Percentiles rank a stretch among this genome's conserved stretches.
Conservation (phyloP, 2,888 invertebrate genomes). For the Spisula subtruncata region DNA sequence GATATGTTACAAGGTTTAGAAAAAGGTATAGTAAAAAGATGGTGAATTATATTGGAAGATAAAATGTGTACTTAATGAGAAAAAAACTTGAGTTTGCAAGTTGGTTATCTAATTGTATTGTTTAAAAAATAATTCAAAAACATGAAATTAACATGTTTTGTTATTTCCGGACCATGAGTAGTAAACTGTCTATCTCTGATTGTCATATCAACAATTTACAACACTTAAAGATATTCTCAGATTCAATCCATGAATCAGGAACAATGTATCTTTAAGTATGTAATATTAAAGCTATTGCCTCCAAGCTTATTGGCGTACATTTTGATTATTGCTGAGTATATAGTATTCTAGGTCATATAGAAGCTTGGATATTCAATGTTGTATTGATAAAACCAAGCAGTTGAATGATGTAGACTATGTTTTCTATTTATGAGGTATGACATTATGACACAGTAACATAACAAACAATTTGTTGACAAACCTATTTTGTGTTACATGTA, state of each 20-base stretch:
- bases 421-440: not conserved
- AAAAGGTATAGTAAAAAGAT: too few relatives aligned
- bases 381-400: not conserved
- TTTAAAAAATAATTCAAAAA: too few relatives aligned
- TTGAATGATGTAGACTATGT: not conserved
- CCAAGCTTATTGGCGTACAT: not conserved
- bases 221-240: not conserved
- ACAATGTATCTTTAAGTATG: not conserved
- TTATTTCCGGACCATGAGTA: too few relatives aligned
- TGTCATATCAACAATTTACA: not conserved
- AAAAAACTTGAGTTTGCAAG: not conserved
- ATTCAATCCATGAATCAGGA: not conserved
- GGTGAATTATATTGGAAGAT: not conserved
- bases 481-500: not conserved
- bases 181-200: not conserved
- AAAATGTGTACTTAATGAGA: not conserved
- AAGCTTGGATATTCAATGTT: not conserved
- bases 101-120: not conserved
- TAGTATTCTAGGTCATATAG: not conserved
- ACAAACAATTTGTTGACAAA: constrained; percentile 17
- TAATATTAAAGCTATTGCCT: not conserved
- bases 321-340: constrained; percentile 29
- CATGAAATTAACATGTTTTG: too few relatives aligned
- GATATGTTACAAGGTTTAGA: too few relatives aligned
- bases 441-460: not conserved